Evolutionary conservation across 2,888 invertebrate species (phyloP), one percentile per base, ranked within the genome.

Genomic region (Latrodectus elegans): DNA sequence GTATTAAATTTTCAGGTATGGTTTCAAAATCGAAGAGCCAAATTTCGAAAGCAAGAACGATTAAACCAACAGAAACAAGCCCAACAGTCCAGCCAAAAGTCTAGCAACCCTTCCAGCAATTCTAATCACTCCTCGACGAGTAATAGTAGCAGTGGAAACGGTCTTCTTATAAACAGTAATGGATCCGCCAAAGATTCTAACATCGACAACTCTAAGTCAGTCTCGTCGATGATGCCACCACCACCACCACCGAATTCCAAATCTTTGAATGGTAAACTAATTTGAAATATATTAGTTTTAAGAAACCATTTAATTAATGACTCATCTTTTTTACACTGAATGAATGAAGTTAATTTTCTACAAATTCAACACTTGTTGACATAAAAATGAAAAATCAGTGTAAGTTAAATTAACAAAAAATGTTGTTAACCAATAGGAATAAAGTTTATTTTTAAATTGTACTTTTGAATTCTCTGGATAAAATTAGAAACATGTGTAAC

Each of bases 21-120:
- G 87, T 88, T 88, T 22, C 87, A 88, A 70, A 88, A 88, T 55
- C 67, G 87, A 52, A 67, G 87, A 70, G 87, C 87, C 38, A 88
- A 88, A 52, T 88, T 88, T 71, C 60, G 87, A 38, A 88, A 88
- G 51, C 87, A 88, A 73, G 87, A 88, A 49, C 53, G 87, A n/a
- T 60, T 88, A 26, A 88, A 88, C 49, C 87, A 88, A 17, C 82
- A 87, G 64, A 87, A 88, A 70, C 87, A 88, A 83, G 82, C 87
- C 12, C 86, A 86, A 76, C 86, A 81, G 15, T 73, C 71, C 67
- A 72, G 71, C 53, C 71, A 76, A 55, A 71, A 81, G 68, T 72
- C 71, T 49, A 78, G n/a, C 55, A 81, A 73, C 49, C n/a, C 71
- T 55, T 65, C 75, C 51, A 72, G 49, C 11, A 87, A 53, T 12